Conservation (phyloP, 2,113 vertebrate genomes). For the Heterotilapia buettikoferi region DNA sequence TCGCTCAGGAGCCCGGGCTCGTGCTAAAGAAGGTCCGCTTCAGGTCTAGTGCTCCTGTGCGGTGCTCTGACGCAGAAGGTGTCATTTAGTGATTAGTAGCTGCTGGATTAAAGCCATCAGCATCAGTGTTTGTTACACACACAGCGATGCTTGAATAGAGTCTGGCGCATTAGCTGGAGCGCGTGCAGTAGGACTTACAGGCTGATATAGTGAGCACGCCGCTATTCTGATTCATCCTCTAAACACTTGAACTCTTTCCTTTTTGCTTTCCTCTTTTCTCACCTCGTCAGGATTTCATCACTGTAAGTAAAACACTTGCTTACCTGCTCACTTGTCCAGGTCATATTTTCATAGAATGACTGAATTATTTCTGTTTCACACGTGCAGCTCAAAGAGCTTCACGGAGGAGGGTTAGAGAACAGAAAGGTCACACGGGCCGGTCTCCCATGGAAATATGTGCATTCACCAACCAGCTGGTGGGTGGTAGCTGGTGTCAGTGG, state of each 20-base stretch:
- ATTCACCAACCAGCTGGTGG: not conserved
- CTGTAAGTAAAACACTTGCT: slow-evolving; percentile 43
- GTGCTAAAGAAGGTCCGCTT: slow-evolving; percentile 39
- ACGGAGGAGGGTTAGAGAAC: not conserved
- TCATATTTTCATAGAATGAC: not conserved
- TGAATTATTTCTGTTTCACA: not conserved
- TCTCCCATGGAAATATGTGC: not conserved
- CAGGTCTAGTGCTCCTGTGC: not conserved
- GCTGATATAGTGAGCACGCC: not conserved
- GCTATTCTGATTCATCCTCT: not conserved
- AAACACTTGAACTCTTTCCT: not conserved
- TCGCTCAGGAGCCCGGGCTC: slow-evolving; percentile 44
- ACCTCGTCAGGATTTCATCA: slow-evolving; percentile 60
- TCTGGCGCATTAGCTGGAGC: not conserved
- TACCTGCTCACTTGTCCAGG: not conserved
- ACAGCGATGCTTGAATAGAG: not conserved
- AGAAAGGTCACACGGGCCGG: not conserved
- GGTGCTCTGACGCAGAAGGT: not conserved
- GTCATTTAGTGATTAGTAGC: not conserved
- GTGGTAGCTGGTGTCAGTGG: not conserved
- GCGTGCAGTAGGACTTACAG: not conserved
- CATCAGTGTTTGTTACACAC: not conserved
- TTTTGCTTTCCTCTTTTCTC: not conserved
- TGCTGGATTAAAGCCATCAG: not conserved
- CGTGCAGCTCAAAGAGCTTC: not conserved